Percentiles rank a stretch among this genome's conserved stretches.
These are phyloP conservation scores for Parapristionchus giblindavisi DNA, from an alignment of 2,888 invertebrate genomes.

Conservation along the genomic window DNA sequence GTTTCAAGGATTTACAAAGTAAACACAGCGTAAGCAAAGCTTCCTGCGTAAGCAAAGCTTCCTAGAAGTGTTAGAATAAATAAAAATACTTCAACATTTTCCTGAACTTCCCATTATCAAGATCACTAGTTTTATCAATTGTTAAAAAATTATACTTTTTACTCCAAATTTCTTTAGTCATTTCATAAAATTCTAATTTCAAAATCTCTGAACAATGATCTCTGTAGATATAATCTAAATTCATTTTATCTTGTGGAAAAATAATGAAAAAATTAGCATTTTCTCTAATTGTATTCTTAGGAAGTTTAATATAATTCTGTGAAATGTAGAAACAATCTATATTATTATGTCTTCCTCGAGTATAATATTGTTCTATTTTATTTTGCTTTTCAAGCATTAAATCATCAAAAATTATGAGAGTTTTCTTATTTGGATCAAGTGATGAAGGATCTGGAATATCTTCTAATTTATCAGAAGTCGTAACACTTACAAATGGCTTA, in stretches of 20 bases:
- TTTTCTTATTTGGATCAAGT: slow-evolving; percentile 50
- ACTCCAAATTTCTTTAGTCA: slow-evolving; percentile 41
- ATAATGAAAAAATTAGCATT: slow-evolving; percentile 54
- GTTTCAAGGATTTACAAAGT: not conserved
- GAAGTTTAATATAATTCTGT: slow-evolving; percentile 54
- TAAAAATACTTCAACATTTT: too few species aligned
- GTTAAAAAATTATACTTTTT: slow-evolving; percentile 47
- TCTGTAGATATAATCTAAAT: slow-evolving; percentile 49
- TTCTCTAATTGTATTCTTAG: slow-evolving; percentile 54
- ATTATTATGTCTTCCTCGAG: slow-evolving; percentile 47
- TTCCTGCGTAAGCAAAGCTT: slow-evolving; percentile 13
- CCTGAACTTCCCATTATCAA: slow-evolving; percentile 46
- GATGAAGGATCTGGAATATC: slow-evolving; percentile 51
- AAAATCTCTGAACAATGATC: slow-evolving; percentile 45
- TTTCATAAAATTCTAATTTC: slow-evolving; percentile 46
- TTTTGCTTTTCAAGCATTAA: slow-evolving; percentile 5
- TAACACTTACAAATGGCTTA: not conserved
- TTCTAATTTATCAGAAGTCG: slow-evolving; percentile 35
- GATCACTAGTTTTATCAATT: slow-evolving; percentile 46
- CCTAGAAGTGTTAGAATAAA: not conserved
- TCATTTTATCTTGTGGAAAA: slow-evolving; percentile 52
- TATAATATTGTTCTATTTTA: slow-evolving; percentile 50
- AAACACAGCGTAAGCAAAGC: slow-evolving; percentile 9
- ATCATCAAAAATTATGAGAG: slow-evolving; percentile 42
- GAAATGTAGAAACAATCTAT: slow-evolving; percentile 54